A percentile compares a stretch with the other conserved stretches of the same genome.
Conservation (phyloP, 2,797 vertebrate genomes). For the Enteromius viviparus region DNA sequence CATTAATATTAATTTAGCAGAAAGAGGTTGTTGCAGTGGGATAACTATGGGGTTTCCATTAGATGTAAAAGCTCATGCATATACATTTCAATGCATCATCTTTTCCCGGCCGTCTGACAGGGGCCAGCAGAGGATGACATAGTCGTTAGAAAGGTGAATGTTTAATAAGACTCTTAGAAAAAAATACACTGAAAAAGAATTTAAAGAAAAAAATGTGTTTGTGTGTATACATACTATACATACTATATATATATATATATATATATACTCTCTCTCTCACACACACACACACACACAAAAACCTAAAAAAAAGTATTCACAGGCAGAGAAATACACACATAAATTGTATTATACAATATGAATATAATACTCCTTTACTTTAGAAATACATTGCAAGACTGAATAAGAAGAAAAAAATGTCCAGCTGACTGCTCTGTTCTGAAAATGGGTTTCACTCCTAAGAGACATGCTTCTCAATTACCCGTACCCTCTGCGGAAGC, state of each 20-base stretch:
- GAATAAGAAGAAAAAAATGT: conserved; percentile 33
- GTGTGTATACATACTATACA: too few species aligned
- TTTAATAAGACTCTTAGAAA: conserved; percentile 57
- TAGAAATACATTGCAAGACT: not conserved
- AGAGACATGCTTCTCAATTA: conserved; percentile 44
- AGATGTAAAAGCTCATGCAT: conserved; percentile 79
- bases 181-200: conserved; percentile 43
- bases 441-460: conserved; percentile 37
- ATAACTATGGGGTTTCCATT: conserved; percentile 78
- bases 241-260: too few species aligned
- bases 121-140: conserved; percentile 68
- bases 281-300: not conserved
- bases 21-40: conserved; percentile 71
- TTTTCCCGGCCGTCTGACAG: conserved; percentile 65
- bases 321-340: not conserved
- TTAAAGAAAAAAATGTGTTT: not conserved
- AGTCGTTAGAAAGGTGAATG: conserved; percentile 63
- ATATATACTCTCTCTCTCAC: not conserved
- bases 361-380: conserved; percentile 12
- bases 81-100: conserved; percentile 70
- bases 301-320: not conserved
- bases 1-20: conserved; percentile 85
- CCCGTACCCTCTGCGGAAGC: conserved; percentile 29
- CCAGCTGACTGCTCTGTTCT: conserved; percentile 22
- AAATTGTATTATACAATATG: not conserved